Base-by-base conservation (phyloP, 2,888 invertebrate genomes). In the Chelonus formosanus region DNA sequence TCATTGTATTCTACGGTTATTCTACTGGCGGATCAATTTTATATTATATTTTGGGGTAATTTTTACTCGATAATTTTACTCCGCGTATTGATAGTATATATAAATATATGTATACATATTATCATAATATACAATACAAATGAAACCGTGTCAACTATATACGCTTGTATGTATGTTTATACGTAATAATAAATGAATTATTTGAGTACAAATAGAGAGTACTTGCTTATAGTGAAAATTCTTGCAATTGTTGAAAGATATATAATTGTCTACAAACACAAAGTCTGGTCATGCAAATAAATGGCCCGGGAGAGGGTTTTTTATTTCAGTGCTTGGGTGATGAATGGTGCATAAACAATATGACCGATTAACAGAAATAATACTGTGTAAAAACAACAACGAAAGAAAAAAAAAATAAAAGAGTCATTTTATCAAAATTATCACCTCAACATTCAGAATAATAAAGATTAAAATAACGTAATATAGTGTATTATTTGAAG, bases 211-310 rank as follows among this genome's bases (percentile, higher is more conserved):
- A 54, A 50, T 58, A 64, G 57, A 20, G 20, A 64, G 58, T 60
- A 68, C 61, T 70, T 72, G 70, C 69, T 59, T 62, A 69, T 70
- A 63, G 69, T 71, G 74, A 75, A 73, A 75, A 71, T 74, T 78
- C 76, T 82, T 81, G 81, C 81, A 82, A 79, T 78, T 80, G 79
- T 78, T 75, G 76, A 80, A 73, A 79, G 76, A 79, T 75, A 65
- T 58, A 59, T 79, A 79, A 79, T 80, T 80, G 74, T 78, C 83
- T 84, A 84, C 82, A 79, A 83, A 79, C 78, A 84, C 81, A 82
- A 78, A 83, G 80, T 84, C 80, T 82, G 78, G 79, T 83, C 83
- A 84, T 84, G 83, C 83, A 84, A 81, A 80, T 83, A 67, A 71
- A 80, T 80, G 81, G 81, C 82, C 82, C 82, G 80, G 81, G 80